A percentile compares a stretch with the other conserved stretches of the same genome.
These are phyloP conservation scores for Enchytraeus crypticus DNA, from an alignment of 2,888 invertebrate genomes.

Conservation along the genomic window DNA sequence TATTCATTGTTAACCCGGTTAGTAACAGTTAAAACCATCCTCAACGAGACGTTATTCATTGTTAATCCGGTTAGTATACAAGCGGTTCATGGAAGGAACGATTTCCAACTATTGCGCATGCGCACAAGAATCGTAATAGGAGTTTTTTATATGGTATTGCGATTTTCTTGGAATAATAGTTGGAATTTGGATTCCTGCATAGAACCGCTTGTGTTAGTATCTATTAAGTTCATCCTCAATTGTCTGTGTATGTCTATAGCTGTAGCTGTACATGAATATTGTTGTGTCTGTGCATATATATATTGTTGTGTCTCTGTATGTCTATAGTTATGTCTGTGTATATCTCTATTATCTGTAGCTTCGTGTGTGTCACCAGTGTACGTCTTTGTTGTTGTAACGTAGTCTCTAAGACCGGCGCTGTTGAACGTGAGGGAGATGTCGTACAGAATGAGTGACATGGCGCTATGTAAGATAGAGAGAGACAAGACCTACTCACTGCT, in stretches of 20 bases:
- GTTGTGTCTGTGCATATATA: background rate
- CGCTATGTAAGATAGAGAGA: conserved; percentile 48
- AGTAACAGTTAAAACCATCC: conserved; percentile 53
- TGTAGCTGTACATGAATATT: background rate
- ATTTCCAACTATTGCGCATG: no score
- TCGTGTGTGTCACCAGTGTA: background rate
- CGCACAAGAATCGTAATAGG: no score
- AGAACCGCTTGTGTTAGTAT: no score
- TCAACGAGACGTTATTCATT: conserved; percentile 65
- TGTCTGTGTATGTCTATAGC: background rate
- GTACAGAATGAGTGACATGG: conserved; percentile 50
- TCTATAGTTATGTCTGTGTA: background rate
- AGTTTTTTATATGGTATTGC: no score
- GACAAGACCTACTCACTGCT: conserved; percentile 45
- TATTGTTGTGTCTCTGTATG: background rate
- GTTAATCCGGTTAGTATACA: conserved; percentile 59
- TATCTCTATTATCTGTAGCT: background rate
- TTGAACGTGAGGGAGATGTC: conserved; percentile 59
- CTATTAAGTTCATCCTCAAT: no score
- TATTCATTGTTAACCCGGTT: conserved; percentile 64
- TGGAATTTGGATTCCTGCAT: background rate
- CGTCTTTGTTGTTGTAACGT: conserved; percentile 1
- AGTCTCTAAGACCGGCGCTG: conserved; percentile 62
- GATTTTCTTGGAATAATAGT: background rate
- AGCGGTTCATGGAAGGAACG: no score